Evolutionary conservation across 2,797 vertebrate genomes (phyloP).

Genomic region (Catostomus latipinnis): DNA sequence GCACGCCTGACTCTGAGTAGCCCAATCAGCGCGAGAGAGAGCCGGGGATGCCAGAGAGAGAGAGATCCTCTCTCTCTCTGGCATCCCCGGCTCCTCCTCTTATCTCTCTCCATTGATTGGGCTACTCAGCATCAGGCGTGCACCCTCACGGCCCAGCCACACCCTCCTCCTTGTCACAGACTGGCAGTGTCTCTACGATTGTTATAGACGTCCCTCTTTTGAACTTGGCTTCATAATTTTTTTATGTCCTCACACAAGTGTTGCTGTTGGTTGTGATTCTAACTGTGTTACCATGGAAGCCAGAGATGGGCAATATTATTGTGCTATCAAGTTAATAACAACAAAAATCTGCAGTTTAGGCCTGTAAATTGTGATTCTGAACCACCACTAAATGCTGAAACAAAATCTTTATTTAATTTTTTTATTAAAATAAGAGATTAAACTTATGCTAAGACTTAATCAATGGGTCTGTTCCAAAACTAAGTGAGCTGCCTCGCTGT

Average conservation of each 20-base stretch:
- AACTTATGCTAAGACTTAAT: too few relatives aligned
- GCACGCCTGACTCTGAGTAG: too few relatives aligned
- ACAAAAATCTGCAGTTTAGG: not conserved
- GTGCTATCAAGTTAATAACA: slow-evolving; percentile 12
- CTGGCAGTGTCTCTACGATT: slow-evolving; percentile 58
- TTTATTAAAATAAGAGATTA: too few relatives aligned
- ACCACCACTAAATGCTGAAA: not conserved
- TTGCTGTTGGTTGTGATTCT: slow-evolving; percentile 36
- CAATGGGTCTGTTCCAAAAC: too few relatives aligned
- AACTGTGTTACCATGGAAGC: slow-evolving; percentile 47
- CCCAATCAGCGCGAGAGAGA: too few relatives aligned
- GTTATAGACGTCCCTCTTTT: slow-evolving; percentile 59
- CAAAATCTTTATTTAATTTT: slow-evolving; percentile 42
- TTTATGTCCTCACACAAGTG: not conserved
- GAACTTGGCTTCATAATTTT: slow-evolving; percentile 41
- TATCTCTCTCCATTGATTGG: too few relatives aligned
- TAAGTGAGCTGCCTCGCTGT: too few relatives aligned
- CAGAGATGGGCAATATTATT: not conserved
- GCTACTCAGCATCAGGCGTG: too few relatives aligned
- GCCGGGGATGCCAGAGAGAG: too few relatives aligned
- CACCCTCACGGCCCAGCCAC: too few relatives aligned
- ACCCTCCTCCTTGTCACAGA: slow-evolving; percentile 50
- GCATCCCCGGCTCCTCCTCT: too few relatives aligned
- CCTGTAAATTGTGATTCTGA: not conserved
- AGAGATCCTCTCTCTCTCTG: too few relatives aligned